Evolutionary conservation across 1,140 invertebrate genomes (phyloP).

Genomic region (Drosophila jambulina): DNA sequence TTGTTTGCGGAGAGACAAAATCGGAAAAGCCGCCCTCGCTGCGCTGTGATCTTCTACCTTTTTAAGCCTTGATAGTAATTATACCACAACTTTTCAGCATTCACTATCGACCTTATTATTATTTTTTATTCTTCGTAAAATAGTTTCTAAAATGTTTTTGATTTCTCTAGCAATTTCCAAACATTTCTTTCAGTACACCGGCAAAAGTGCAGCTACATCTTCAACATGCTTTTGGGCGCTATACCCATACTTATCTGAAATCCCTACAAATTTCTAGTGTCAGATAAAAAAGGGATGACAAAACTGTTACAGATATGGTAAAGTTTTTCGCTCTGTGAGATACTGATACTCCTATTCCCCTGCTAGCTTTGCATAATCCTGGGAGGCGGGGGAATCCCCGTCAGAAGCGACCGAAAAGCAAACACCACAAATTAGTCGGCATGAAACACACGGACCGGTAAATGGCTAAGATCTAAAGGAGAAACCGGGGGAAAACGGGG

Average conservation of each 20-base stretch:
- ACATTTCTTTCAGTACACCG: background rate
- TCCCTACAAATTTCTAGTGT: conserved; percentile 1
- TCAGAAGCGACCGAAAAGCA: conserved; percentile 66
- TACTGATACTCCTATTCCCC: conserved; percentile 53
- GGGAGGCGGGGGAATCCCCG: background rate
- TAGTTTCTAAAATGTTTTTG: background rate
- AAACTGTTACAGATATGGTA: conserved; percentile 6
- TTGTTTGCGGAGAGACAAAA: too few species aligned
- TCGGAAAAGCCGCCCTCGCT: too few species aligned
- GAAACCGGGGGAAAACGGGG: background rate
- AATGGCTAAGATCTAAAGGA: conserved; percentile 32
- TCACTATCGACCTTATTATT: too few species aligned
- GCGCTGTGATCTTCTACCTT: too few species aligned
- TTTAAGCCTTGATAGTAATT: too few species aligned
- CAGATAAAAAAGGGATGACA: conserved; percentile 10
- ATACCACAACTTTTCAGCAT: too few species aligned
- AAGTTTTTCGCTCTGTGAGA: conserved; percentile 57
- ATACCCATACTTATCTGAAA: background rate
- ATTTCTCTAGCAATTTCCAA: background rate
- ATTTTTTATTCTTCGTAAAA: background rate
- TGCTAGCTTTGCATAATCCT: conserved; percentile 27
- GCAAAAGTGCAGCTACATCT: background rate
- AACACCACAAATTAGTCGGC: conserved; percentile 81
- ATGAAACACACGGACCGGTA: conserved; percentile 53
- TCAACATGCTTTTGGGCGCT: conserved; percentile 5